A percentile compares a stretch with the other conserved stretches of the same genome.
phyloP scores from a whole-genome alignment of 2,797 vertebrate species.

The Phoebastria nigripes region DNA sequence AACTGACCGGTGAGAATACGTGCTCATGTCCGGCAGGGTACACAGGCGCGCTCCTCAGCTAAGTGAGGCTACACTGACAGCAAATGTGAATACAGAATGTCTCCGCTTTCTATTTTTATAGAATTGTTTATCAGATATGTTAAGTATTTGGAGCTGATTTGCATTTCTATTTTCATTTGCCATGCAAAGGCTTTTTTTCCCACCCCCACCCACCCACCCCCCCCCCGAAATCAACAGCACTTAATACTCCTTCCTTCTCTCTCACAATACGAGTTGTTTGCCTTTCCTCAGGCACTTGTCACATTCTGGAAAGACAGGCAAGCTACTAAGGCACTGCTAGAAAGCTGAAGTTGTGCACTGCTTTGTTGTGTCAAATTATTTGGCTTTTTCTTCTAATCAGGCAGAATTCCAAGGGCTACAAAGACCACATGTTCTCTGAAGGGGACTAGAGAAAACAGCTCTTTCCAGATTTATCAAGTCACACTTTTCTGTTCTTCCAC shows the following conservation, averaged over 20 bases:
- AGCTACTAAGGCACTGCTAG: constrained; percentile 53
- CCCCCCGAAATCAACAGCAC: background rate
- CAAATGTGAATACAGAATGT: background rate
- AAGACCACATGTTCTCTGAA: background rate
- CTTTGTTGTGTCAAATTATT: constrained; percentile 65
- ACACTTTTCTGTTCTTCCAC: background rate
- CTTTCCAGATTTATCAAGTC: background rate
- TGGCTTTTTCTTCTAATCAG: constrained; percentile 57
- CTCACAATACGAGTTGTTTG: background rate
- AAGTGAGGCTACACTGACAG: background rate
- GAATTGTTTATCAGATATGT: constrained; percentile 62
- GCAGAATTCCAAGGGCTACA: constrained; percentile 1
- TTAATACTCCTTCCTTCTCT: constrained; percentile 18
- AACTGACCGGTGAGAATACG: background rate
- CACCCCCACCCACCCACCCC: no score
- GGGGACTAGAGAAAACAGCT: background rate
- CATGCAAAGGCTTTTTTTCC: background rate
- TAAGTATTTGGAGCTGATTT: constrained; percentile 62
- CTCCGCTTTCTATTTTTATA: constrained; percentile 56
- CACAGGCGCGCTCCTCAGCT: background rate
- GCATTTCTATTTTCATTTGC: constrained; percentile 56
- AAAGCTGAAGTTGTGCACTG: constrained; percentile 31
- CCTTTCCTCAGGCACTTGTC: constrained; percentile 62
- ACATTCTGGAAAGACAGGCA: constrained; percentile 53
- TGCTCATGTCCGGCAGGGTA: fast-evolving